Conservation (phyloP, 1,140 invertebrate species). For the Heliconius hewitsoni region DNA sequence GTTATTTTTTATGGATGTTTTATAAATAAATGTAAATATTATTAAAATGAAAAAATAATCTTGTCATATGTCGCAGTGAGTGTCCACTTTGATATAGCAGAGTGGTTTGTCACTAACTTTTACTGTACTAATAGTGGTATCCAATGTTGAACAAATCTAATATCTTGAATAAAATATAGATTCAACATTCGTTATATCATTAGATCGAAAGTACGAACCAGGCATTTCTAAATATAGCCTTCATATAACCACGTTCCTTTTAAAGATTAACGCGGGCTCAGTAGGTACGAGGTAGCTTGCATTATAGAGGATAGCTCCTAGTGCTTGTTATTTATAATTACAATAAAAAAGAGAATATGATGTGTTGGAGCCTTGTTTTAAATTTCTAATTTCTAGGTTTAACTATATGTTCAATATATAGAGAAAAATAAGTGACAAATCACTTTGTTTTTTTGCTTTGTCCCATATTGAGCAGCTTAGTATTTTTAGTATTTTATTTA, state of each 20-base stretch:
- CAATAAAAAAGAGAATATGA: background rate
- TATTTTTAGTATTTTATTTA: too few relatives aligned
- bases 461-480: background rate
- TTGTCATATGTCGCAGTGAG: too few relatives aligned
- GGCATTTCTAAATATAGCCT: slow-evolving; percentile 67
- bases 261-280: slow-evolving; percentile 50
- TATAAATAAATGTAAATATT: too few relatives aligned
- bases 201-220: slow-evolving; percentile 5
- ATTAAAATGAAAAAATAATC: too few relatives aligned
- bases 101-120: too few relatives aligned
- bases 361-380: background rate
- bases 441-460: too few relatives aligned
- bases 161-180: background rate
- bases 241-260: slow-evolving; percentile 52
- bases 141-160: too few relatives aligned
- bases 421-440: too few relatives aligned
- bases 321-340: slow-evolving; percentile 11
- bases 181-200: slow-evolving; percentile 1
- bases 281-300: slow-evolving; percentile 13
- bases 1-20: too few relatives aligned
- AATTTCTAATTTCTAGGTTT: background rate
- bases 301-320: slow-evolving; percentile 16
- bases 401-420: too few relatives aligned
- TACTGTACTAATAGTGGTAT: too few relatives aligned
- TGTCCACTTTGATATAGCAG: too few relatives aligned